Evolutionary conservation across 2,113 vertebrate species (phyloP), one percentile per base, ranked within the genome.

Genomic region (Silurus glanis): DNA sequence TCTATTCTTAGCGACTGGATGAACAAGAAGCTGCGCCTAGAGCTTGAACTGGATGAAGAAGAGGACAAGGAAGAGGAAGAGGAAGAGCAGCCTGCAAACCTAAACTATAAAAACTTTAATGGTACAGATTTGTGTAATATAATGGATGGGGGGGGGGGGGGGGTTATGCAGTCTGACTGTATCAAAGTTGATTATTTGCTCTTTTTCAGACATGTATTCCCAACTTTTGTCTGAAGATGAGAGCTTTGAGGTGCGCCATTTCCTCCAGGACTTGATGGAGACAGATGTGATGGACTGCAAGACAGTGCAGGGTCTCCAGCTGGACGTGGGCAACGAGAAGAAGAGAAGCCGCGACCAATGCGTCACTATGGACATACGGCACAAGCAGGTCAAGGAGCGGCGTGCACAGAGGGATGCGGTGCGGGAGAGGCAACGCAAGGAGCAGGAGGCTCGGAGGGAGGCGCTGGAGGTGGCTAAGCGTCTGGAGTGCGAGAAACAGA

Each of bases 351-450:
- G 89, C 87, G 93, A 97, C 93, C 96, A 97, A 5, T 90, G 88
- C 17, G 79, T 99, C 91, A 96, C 94, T 89, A 99, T 99, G 97
- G 97, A 98, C 90, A 93, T 96, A 82, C 95, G 97, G 80, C 98
- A 99, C 91, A 93, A 95, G 88, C 96, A 96, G 97, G 97, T 98
- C 69, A 96, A 95, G 88, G 97, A 97, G 95, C 97, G 96, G 89
- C 94, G 95, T 58, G 76, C 93, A 13, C 95, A 64, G 88, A 91
- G 81, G 83, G 96, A 98, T 71, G 95, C 94, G 37, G 94, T 93
- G 67, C 91, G 94, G 84, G 91, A 95, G 87, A 91, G 87, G 90
- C 92, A 90, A 88, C 96, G 93, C 89, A 93, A 90, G 80, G 95
- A 95, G 89, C 90, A 90, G 74, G 91, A 92, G 85, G 85, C 93